Base-by-base conservation (phyloP, 1,140 invertebrate genomes). In the Drosophila fuyamai region DNA sequence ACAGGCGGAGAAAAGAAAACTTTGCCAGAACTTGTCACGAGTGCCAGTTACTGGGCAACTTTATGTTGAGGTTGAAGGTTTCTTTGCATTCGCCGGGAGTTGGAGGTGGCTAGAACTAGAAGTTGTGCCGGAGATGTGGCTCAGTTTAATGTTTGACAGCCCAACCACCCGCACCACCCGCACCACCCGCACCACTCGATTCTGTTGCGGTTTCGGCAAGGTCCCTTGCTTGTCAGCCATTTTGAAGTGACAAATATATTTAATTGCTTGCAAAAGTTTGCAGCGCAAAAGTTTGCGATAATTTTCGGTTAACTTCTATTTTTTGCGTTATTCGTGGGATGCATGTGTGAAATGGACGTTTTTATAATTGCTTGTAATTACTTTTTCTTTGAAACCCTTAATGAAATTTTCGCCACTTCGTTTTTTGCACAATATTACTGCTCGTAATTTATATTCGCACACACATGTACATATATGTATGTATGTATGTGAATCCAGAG, bases 201-300 rank as follows among this genome's bases (percentile, higher is more conserved):
- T 41, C 65, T 47, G 51, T 62, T 81, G 68, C 61, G 74, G 63
- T 74, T 78, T 82, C 44, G 61, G 75, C 66, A 58, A 82, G 71
- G 66, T 48, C 65, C 79, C 81, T 58, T 68, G 61, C 70, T 82
- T 88, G 82, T 88, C 83, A 88, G 83, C 66, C 76, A 67, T 79
- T 86, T 76, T 65, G 53, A 79, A 88, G 83, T 86, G 82, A 88
- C 79, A 88, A 86, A 88, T 88, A 85, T 68, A 79, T 86, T 82
- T 86, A 86, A 86, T 86, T 86, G 82, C 83, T 88, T 76, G 83
- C 75, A 73, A 81, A 88, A 86, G 71, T 86, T 86, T 79, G 62
- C 55, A 53, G 51, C 46, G 61, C 65, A 65, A 78, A 88, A 88
- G 57, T 86, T 86, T 68, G 53, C 44, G 32, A 56, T 81, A 57